These are phyloP conservation scores for Mycetomoellerius zeteki DNA, from an alignment of 1,140 invertebrate species.

Conservation along the genomic window DNA sequence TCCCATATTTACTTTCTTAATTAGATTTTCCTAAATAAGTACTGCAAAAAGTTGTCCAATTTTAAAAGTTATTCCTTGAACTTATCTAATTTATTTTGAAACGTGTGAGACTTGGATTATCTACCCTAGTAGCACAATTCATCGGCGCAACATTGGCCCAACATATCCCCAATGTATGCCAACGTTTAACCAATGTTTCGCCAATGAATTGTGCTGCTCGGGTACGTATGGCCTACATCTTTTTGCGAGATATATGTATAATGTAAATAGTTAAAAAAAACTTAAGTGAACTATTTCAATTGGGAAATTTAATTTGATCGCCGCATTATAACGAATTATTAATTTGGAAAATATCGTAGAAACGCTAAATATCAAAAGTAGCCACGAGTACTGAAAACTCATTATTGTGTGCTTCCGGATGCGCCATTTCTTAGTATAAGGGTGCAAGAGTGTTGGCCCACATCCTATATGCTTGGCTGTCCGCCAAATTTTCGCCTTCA, in stretches of 20 bases:
- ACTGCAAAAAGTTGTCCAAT: background rate
- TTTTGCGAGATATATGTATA: background rate
- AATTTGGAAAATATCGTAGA: slow-evolving; percentile 3
- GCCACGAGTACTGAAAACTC: slow-evolving; percentile 9
- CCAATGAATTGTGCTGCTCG: no score
- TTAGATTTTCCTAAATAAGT: background rate
- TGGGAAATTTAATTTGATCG: background rate
- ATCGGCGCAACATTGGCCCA: no score
- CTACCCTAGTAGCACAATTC: no score
- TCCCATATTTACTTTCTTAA: background rate
- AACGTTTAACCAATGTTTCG: no score
- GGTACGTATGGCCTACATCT: background rate
- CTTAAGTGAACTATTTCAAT: background rate
- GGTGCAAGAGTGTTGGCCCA: slow-evolving; percentile 63
- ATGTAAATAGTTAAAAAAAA: no score
- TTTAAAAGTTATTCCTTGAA: background rate
- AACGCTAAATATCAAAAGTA: background rate
- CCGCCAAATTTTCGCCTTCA: slow-evolving; percentile 68
- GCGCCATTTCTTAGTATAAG: slow-evolving; percentile 27
- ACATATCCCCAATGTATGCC: no score
- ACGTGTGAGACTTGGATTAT: background rate
- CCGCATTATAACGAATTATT: slow-evolving; percentile 9
- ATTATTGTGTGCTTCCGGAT: slow-evolving; percentile 22
- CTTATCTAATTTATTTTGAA: background rate
- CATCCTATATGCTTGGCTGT: slow-evolving; percentile 68